phyloP scores from a whole-genome alignment of 2,797 vertebrate genomes.

The Myotis findleyi region DNA sequence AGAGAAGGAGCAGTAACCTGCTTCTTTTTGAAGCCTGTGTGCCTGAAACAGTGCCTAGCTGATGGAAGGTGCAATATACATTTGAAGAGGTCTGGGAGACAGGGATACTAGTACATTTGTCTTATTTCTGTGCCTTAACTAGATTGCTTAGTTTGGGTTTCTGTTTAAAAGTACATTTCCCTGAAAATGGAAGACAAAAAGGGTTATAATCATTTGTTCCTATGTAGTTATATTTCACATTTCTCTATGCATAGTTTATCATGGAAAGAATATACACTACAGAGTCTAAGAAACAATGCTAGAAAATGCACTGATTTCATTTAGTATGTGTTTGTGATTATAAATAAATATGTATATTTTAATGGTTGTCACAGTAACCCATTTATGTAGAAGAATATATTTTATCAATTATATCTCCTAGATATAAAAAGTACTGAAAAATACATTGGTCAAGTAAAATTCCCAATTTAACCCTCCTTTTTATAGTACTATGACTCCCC shows the following conservation, averaged over 20 bases:
- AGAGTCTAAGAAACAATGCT: slow-evolving; percentile 53
- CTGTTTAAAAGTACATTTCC: slow-evolving; percentile 49
- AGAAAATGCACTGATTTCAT: slow-evolving; percentile 62
- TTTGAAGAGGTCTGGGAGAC: background rate
- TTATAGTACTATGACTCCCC: background rate
- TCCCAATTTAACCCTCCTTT: background rate
- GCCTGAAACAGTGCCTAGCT: background rate
- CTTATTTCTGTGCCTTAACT: slow-evolving; percentile 32
- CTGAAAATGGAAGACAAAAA: slow-evolving; percentile 54
- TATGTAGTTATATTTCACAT: slow-evolving; percentile 65
- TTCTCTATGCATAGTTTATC: slow-evolving; percentile 70
- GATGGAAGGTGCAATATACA: background rate
- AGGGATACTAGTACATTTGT: background rate
- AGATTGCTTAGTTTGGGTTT: slow-evolving; percentile 12
- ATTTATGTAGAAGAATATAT: slow-evolving; percentile 58
- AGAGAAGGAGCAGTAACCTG: background rate
- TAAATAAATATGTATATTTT: slow-evolving; percentile 72
- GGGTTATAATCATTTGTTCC: slow-evolving; percentile 57
- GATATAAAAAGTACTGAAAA: slow-evolving; percentile 50
- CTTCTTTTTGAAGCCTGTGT: background rate
- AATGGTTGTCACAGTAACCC: slow-evolving; percentile 69
- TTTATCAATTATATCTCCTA: slow-evolving; percentile 65
- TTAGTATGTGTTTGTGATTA: slow-evolving; percentile 68
- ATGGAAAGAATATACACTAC: slow-evolving; percentile 56
- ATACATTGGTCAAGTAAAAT: slow-evolving; percentile 53